A percentile compares a stretch with the other conserved stretches of the same genome.
These are phyloP conservation scores for Lepidocolaptes lacrymiger DNA, from an alignment of 2,797 vertebrate species.

Conservation along the genomic window DNA sequence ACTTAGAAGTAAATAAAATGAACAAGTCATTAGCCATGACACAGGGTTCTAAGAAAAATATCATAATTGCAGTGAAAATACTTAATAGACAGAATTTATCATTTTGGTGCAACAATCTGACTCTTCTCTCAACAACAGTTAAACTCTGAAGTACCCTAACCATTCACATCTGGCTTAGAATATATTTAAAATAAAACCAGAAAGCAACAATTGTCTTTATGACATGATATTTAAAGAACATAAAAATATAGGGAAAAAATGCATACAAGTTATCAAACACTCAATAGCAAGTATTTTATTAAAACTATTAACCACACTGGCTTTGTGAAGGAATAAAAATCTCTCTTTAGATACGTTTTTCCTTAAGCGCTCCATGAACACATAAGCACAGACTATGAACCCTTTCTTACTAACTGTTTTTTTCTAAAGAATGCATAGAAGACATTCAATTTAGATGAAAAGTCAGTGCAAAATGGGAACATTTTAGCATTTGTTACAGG, in stretches of 20 bases:
- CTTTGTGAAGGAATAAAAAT: background rate
- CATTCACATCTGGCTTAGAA: background rate
- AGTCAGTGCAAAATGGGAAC: background rate
- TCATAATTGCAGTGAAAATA: background rate
- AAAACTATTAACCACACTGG: background rate
- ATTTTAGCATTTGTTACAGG: background rate
- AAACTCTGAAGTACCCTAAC: background rate
- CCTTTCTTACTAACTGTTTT: background rate
- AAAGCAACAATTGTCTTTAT: background rate
- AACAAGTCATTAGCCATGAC: background rate
- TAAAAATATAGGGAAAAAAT: background rate
- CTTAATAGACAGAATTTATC: background rate
- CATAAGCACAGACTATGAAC: fast-evolving
- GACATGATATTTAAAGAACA: background rate
- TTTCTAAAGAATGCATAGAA: background rate
- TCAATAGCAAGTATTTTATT: background rate
- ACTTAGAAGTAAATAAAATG: background rate
- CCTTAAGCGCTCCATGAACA: background rate
- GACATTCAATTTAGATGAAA: background rate
- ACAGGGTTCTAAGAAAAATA: background rate
- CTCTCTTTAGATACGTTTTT: background rate
- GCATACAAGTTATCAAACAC: background rate
- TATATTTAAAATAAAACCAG: background rate
- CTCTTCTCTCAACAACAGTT: background rate
- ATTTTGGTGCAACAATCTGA: background rate